A percentile compares a stretch with the other conserved stretches of the same genome.
phyloP scores from a whole-genome alignment of 2,113 vertebrate genomes.

The Gnathonemus longibarbis region DNA sequence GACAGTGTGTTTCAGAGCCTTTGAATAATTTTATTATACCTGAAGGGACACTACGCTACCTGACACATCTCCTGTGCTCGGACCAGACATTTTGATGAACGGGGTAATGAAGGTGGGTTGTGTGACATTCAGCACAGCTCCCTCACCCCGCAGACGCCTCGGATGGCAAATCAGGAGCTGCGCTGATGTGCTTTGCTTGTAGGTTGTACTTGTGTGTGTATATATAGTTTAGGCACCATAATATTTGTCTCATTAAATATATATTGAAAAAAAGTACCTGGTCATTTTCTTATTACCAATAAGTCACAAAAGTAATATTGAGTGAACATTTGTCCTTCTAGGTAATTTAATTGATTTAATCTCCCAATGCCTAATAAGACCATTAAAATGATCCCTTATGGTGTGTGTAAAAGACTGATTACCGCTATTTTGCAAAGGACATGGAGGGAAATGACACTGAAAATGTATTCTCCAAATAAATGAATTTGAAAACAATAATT shows the following conservation, averaged over 20 bases:
- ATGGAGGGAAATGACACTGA: not conserved
- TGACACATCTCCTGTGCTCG: not conserved
- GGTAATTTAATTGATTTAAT: slow-evolving; percentile 10
- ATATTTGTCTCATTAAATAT: not conserved
- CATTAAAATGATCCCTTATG: not conserved
- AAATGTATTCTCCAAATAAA: not conserved
- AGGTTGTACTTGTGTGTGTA: not conserved
- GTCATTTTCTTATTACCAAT: not conserved
- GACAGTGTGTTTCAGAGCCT: not conserved
- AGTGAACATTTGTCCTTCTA: not conserved
- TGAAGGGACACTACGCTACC: too few relatives aligned
- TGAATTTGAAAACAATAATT: not conserved
- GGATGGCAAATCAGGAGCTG: not conserved
- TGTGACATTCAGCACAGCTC: not conserved
- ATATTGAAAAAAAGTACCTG: not conserved
- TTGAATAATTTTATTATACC: not conserved
- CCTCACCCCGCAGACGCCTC: not conserved
- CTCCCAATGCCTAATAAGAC: slow-evolving; percentile 8
- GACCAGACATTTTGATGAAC: not conserved
- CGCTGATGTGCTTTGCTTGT: not conserved
- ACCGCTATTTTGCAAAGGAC: not conserved
- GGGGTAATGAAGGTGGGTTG: not conserved
- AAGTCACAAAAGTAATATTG: not conserved
- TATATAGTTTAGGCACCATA: not conserved
- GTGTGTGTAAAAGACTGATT: not conserved